Conservation (phyloP, 2,113 vertebrate species). For the Atractosteus spatula region DNA sequence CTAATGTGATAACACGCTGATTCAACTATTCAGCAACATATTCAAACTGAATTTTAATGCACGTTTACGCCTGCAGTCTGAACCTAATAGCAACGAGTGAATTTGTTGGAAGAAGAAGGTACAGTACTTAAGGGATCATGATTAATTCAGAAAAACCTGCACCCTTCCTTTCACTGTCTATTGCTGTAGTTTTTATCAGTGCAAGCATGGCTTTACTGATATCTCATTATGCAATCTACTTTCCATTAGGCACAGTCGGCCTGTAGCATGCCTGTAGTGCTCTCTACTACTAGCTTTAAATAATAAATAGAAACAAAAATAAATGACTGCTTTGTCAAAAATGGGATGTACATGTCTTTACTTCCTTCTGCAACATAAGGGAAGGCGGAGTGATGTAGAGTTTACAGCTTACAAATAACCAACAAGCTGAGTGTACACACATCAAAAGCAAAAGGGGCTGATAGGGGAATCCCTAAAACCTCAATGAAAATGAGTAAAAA, state of each 20-base stretch:
- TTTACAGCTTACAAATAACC: no score
- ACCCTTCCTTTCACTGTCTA: neutral
- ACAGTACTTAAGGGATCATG: slow-evolving; percentile 6
- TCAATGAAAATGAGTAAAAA: neutral
- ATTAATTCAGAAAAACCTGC: neutral
- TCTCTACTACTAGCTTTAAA: slow-evolving; percentile 11
- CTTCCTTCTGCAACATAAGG: neutral
- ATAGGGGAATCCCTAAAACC: no score
- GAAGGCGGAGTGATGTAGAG: no score
- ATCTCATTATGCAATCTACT: neutral
- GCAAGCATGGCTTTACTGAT: neutral
- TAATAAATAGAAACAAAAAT: slow-evolving; percentile 20
- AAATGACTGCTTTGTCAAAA: slow-evolving; percentile 9
- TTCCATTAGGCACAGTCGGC: slow-evolving; percentile 8
- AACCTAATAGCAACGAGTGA: no score
- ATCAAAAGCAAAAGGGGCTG: no score
- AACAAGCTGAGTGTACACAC: no score
- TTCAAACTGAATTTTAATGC: no score
- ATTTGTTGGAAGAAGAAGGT: neutral
- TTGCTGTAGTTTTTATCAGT: neutral
- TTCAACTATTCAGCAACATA: no score
- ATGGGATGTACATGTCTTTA: neutral
- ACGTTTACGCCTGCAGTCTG: no score
- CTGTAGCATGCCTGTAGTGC: neutral
- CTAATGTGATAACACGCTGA: no score